Conservation (phyloP, 2,888 invertebrate species). For the Dasysyrphus albostriatus region DNA sequence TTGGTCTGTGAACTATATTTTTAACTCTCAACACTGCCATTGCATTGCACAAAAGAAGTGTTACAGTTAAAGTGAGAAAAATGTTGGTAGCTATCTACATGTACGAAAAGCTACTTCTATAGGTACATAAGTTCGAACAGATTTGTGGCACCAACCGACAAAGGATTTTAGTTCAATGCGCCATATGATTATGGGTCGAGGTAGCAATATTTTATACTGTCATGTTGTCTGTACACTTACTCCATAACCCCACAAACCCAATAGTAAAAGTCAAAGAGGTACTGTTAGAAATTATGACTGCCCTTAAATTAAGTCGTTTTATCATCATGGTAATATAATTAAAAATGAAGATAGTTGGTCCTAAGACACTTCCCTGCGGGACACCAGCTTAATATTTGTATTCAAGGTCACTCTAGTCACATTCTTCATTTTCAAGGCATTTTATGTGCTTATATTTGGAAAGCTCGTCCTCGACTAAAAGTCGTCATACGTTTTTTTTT, state of each 20-base stretch:
- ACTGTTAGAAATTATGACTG: not conserved
- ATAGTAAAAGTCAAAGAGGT: not conserved
- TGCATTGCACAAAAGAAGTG: conserved; percentile 3
- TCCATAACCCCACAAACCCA: not conserved
- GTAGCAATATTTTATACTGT: not conserved
- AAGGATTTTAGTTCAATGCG: conserved; percentile 27
- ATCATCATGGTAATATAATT: no score
- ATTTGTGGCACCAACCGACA: conserved; percentile 5
- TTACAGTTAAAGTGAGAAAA: conserved; percentile 43
- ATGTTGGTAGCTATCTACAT: not conserved
- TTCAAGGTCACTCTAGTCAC: no score
- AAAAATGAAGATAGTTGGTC: no score
- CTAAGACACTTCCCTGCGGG: no score
- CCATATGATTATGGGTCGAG: conserved; percentile 20
- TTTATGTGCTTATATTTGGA: no score
- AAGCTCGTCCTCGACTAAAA: no score
- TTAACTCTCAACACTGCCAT: conserved; percentile 12
- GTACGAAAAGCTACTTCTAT: not conserved
- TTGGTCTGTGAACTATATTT: conserved; percentile 38
- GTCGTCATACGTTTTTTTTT: no score
- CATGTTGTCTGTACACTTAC: not conserved
- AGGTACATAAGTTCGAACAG: not conserved
- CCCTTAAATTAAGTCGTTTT: no score
- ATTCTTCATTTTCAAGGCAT: no score
- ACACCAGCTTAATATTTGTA: no score